A percentile compares a stretch with the other conserved stretches of the same genome.
phyloP scores from a whole-genome alignment of 1,140 invertebrate genomes.

The Drosophila watanabei region DNA sequence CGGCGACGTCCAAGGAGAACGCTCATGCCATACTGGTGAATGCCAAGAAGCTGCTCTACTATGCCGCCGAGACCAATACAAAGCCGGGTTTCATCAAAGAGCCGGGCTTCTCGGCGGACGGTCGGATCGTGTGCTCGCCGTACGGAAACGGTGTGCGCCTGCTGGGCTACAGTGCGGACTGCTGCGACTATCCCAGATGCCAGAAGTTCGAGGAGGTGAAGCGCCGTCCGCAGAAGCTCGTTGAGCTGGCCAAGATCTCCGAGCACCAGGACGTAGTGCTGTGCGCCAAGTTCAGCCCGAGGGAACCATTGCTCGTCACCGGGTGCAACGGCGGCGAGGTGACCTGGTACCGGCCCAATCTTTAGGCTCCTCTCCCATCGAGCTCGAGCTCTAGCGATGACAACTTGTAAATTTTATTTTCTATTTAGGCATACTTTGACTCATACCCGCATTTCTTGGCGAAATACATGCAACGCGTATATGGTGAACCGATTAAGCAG shows the following conservation, averaged over 20 bases:
- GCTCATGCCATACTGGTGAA: conserved; percentile 89
- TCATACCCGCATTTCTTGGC: conserved; percentile 12
- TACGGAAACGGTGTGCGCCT: conserved; percentile 94
- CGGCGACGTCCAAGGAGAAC: conserved; percentile 20
- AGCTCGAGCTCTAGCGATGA: background rate
- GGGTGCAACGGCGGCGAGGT: conserved; percentile 95
- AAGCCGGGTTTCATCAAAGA: conserved; percentile 95
- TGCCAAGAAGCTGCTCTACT: conserved; percentile 92
- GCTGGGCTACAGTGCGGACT: conserved; percentile 91
- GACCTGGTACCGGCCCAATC: conserved; percentile 94
- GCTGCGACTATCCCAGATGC: conserved; percentile 91
- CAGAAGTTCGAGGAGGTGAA: conserved; percentile 85
- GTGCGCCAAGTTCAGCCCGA: conserved; percentile 95
- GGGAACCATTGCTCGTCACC: conserved; percentile 93
- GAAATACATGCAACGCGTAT: conserved; percentile 38
- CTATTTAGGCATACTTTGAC: conserved; percentile 32
- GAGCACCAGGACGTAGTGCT: conserved; percentile 95
- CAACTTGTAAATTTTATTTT: conserved; percentile 39
- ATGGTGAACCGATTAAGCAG: conserved; percentile 57
- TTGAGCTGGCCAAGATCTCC: conserved; percentile 89
- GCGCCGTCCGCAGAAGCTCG: conserved; percentile 84
- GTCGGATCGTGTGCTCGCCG: conserved; percentile 95
- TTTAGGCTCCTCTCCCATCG: conserved; percentile 43
- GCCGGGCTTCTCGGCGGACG: conserved; percentile 95
- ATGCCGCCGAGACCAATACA: conserved; percentile 94